Conservation (phyloP, 2,113 vertebrate genomes). For the Heterotilapia buettikoferi region DNA sequence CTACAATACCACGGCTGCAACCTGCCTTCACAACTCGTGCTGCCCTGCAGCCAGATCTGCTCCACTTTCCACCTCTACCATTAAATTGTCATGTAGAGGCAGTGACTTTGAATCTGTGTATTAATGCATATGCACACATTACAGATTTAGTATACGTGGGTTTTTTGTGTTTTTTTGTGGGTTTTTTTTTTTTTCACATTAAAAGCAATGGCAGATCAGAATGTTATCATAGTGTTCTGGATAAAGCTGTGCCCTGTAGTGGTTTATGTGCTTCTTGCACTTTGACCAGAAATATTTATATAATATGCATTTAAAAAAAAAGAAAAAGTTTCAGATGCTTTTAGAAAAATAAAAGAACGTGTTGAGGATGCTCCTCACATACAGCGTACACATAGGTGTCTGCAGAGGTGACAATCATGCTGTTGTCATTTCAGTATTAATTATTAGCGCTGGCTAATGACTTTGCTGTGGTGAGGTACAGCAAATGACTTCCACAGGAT, state of each 20-base stretch:
- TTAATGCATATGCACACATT: not conserved
- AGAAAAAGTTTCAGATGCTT: not conserved
- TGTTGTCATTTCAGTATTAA: constrained; percentile 15
- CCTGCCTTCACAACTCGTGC: constrained; percentile 15
- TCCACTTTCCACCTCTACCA: constrained; percentile 59
- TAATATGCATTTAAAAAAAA: not conserved
- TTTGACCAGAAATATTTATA: not conserved
- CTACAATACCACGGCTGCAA: constrained; percentile 15
- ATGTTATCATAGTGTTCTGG: not conserved
- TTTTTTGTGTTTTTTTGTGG: not conserved
- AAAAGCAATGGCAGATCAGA: not conserved
- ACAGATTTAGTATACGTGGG: not conserved
- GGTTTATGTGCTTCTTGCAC: not conserved
- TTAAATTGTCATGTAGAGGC: constrained; percentile 34
- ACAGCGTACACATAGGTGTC: not conserved
- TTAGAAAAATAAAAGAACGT: not conserved
- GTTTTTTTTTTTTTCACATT: not conserved
- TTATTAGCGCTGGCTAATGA: constrained; percentile 43
- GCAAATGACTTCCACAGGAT: constrained; percentile 35
- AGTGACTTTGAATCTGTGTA: not conserved
- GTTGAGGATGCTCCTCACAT: not conserved
- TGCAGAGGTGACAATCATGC: constrained; percentile 3
- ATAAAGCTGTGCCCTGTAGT: not conserved
- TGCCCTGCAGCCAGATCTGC: constrained; percentile 63
- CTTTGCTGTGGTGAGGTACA: not conserved